Percentiles rank a stretch among this genome's conserved stretches.
These are phyloP conservation scores for Gallinago undulata DNA, from an alignment of 2,113 vertebrate genomes.

Conservation along the genomic window DNA sequence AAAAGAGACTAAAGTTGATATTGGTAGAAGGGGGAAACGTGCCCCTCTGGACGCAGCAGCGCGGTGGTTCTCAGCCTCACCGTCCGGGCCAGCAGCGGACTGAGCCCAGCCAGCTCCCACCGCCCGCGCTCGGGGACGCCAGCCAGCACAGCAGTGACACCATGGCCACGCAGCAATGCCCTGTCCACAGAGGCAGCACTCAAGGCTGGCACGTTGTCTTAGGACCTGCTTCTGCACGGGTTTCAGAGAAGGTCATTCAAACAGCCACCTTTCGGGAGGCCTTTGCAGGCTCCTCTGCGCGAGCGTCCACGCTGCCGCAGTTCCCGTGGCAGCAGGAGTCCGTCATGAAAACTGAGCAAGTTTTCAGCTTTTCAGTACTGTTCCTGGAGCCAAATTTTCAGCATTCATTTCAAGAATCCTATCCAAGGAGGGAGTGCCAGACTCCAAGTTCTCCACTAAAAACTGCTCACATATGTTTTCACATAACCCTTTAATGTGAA, in stretches of 20 bases:
- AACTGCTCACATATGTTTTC: not conserved
- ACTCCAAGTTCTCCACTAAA: not conserved
- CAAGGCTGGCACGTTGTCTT: constrained; percentile 73
- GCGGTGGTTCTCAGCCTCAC: not conserved
- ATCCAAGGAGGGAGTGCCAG: not conserved
- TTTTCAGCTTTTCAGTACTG: not conserved
- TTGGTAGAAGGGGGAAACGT: not conserved
- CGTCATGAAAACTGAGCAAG: not conserved
- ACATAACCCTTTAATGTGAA: not conserved
- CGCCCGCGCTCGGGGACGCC: constrained; percentile 52
- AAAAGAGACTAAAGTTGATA: not conserved
- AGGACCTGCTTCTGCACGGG: constrained; percentile 79
- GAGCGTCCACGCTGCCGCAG: not conserved
- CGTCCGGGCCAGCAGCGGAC: not conserved
- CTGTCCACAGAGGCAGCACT: constrained; percentile 74
- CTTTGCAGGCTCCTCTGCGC: not conserved
- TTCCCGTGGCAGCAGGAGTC: not conserved
- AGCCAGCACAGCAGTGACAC: constrained; percentile 49
- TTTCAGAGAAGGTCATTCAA: not conserved
- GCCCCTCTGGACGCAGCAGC: not conserved
- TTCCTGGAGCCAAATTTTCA: not conserved
- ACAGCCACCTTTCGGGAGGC: not conserved
- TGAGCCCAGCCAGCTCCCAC: not conserved
- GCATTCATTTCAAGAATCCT: not conserved
- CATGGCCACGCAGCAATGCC: constrained; percentile 51